Base-by-base conservation (phyloP, 2,888 invertebrate genomes). In the Aphidius colemani region DNA sequence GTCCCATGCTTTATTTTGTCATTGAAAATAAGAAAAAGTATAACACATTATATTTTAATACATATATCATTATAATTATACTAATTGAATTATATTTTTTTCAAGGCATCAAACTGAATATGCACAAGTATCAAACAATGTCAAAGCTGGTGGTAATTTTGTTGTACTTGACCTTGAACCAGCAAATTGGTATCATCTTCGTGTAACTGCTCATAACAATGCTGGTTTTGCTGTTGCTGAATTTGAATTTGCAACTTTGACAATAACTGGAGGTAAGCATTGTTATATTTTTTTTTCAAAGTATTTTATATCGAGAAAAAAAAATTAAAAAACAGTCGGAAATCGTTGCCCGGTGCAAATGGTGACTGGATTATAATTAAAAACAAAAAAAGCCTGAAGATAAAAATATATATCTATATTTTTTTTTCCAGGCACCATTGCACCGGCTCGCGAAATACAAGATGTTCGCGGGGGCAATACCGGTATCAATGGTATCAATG, bases 211-310 rank as follows among this genome's bases (percentile, higher is more conserved):
- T 6, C 94, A 96, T 84, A 97, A 96, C 83, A 96, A 96, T 75
- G 97, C 97, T 66, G 98, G 97, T 59, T 95, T 95, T 76, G 94
- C 95, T 49, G 95, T 96, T 59, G 96, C 95, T 65, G 94, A 95
- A 84, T 95, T 96, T 78, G 95, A 95, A 85, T 96, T 97, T 83
- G 95, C 96, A 13, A 98, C 98, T 3, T 87, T 96, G 44, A 96
- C 96, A 43, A 89, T 93, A 71, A 93, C 94, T 71, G 97, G 97
- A 88, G 95, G 96, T 96, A 88, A 85, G 87, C 84, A 68, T 45
- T 18, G 63, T 44, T 8, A 18, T 44, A 43, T 10, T 41, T 7
- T 61, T 45, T 10, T 41, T 7, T 61, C 44, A 53, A 45, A 11
- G 9, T 30, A 8, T 10, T 45, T n/a, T 3, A 55, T 45, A 9